phyloP scores from a whole-genome alignment of 64 coral and sea anemone species.

The Trachythela sp. region DNA sequence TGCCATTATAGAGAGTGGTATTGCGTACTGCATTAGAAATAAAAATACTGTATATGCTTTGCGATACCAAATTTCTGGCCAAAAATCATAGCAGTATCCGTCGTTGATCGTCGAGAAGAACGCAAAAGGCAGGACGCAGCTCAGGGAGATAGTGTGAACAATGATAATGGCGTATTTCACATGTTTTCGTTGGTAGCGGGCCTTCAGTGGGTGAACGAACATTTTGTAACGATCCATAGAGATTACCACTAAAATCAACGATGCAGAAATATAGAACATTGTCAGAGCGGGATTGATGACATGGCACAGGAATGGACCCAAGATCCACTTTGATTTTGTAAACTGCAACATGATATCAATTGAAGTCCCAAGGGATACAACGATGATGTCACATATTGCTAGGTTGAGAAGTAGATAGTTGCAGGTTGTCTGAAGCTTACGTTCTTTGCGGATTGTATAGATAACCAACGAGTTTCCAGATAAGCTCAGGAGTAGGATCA shows the following conservation, averaged over 20 bases:
- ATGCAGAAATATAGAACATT: neutral
- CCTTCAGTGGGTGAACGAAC: constrained; percentile 13
- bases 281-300: constrained; percentile 30
- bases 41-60: neutral
- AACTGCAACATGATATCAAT: constrained; percentile 54
- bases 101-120: neutral
- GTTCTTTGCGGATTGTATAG: constrained; percentile 22
- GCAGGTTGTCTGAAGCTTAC: constrained; percentile 32
- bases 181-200: neutral
- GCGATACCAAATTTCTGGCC: constrained; percentile 12
- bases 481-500: constrained; percentile 22
- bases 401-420: constrained; percentile 59
- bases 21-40: neutral
- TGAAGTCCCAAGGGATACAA: constrained; percentile 29
- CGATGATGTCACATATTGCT: constrained; percentile 49
- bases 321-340: constrained; percentile 48
- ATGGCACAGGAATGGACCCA: constrained; percentile 27
- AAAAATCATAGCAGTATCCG: neutral
- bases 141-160: neutral
- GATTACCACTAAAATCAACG: constrained; percentile 46
- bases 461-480: constrained; percentile 42
- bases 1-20: neutral
- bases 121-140: neutral
- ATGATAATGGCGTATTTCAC: neutral
- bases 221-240: constrained; percentile 48